Percentiles rank a stretch among this genome's conserved stretches.
These are phyloP conservation scores for Nemotelus nigrinus DNA, from an alignment of 2,888 invertebrate genomes.

Conservation along the genomic window DNA sequence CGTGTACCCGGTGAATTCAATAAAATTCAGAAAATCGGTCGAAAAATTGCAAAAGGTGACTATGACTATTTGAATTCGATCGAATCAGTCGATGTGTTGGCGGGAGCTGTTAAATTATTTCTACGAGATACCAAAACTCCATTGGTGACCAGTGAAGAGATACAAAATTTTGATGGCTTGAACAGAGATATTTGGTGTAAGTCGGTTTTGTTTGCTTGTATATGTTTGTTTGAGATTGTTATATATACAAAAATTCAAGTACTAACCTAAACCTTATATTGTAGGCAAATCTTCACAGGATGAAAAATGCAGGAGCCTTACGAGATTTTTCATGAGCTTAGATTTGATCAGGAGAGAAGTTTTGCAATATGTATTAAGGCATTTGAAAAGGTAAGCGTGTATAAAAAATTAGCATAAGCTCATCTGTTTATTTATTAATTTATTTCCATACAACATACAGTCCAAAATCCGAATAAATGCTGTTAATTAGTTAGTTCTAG, in stretches of 20 bases:
- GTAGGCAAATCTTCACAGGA: constrained; percentile 5
- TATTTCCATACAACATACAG: no score
- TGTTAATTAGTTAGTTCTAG: no score
- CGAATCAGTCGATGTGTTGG: constrained; percentile 11
- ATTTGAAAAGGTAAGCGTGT: constrained; percentile 33
- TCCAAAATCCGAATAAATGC: no score
- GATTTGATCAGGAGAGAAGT: constrained; percentile 16
- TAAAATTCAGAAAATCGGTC: constrained; percentile 31
- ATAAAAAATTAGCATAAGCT: neutral
- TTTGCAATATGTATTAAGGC: constrained; percentile 19
- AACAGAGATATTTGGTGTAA: constrained; percentile 30
- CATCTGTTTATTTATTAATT: no score
- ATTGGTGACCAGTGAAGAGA: constrained; percentile 29
- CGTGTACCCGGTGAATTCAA: constrained; percentile 26
- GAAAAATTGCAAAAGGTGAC: constrained; percentile 18
- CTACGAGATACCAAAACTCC: constrained; percentile 30
- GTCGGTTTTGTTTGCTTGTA: neutral
- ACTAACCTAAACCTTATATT: neutral
- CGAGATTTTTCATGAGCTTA: neutral
- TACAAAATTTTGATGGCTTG: constrained; percentile 17
- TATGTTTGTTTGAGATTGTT: neutral
- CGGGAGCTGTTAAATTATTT: constrained; percentile 32
- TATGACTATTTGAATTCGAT: constrained; percentile 11
- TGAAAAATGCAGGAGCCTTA: neutral
- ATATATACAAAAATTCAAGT: no score